Evolutionary conservation across 2,797 vertebrate genomes (phyloP).

Genomic region (Pseudotriccus pelzelni): DNA sequence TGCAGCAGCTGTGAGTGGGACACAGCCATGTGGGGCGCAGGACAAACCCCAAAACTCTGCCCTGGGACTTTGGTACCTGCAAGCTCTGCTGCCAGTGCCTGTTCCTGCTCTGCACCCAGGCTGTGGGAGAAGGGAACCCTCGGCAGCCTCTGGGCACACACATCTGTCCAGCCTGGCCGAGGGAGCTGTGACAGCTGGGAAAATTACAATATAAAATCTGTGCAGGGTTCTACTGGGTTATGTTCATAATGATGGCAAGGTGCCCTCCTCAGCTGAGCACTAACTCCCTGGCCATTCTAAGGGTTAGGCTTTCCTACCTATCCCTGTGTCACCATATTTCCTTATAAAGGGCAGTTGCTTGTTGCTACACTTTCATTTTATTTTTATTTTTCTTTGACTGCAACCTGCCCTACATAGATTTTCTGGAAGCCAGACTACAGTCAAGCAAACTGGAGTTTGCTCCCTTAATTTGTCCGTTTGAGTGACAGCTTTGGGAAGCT

Average conservation of each 20-base stretch:
- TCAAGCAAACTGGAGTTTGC: background rate
- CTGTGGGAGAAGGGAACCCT: background rate
- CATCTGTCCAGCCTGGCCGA: background rate
- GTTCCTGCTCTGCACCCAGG: background rate
- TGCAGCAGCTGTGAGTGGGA: background rate
- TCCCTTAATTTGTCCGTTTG: background rate
- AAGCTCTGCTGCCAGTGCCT: background rate
- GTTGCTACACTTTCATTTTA: background rate
- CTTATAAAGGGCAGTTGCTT: background rate
- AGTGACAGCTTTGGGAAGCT: rapidly evolving
- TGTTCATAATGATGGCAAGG: rapidly evolving
- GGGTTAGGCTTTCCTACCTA: background rate
- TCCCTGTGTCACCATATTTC: background rate
- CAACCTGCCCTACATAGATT: background rate
- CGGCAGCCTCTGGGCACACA: background rate
- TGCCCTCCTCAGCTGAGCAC: background rate
- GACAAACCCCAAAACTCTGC: rapidly evolving
- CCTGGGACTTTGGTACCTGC: background rate
- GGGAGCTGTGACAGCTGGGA: background rate
- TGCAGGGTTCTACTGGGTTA: background rate
- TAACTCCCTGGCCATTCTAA: background rate
- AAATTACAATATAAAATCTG: background rate
- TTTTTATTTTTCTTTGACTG: background rate
- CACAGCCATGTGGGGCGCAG: background rate
- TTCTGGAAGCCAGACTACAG: background rate